Evolutionary conservation across 2,113 vertebrate genomes (phyloP).

Genomic region (Tauraco erythrolophus): DNA sequence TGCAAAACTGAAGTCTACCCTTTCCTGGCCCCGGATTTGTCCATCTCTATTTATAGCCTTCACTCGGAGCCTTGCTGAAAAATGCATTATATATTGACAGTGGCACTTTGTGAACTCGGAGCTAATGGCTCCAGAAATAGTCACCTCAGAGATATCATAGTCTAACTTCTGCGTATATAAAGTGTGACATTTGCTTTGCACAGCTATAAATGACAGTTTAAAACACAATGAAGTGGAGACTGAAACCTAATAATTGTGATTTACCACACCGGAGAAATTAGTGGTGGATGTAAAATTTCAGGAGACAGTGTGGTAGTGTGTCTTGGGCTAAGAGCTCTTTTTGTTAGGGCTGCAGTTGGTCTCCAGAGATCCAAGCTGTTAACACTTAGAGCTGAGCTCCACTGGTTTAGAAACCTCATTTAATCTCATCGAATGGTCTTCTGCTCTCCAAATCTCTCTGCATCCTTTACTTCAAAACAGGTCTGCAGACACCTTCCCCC

Average conservation of each 20-base stretch:
- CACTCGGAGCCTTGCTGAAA: background rate
- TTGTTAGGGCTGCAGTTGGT: background rate
- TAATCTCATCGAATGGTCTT: background rate
- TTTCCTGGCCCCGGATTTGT: background rate
- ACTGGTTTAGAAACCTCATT: background rate
- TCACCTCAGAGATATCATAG: background rate
- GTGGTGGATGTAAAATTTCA: slow-evolving; percentile 11
- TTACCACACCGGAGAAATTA: background rate
- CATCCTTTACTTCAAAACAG: background rate
- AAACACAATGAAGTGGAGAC: slow-evolving; percentile 5
- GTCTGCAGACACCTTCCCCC: background rate
- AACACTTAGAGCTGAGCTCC: background rate
- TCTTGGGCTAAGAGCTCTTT: background rate
- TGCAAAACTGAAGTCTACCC: background rate
- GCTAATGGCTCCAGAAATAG: slow-evolving; percentile 41
- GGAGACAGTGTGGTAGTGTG: background rate
- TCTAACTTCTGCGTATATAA: background rate
- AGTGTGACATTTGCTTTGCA: background rate
- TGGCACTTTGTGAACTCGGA: background rate
- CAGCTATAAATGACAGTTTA: background rate
- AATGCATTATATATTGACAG: slow-evolving; percentile 28
- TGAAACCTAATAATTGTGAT: background rate
- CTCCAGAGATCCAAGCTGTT: background rate
- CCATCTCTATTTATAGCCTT: slow-evolving; percentile 27
- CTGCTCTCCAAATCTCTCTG: background rate